These are phyloP conservation scores for Trogon surrucura DNA, from an alignment of 2,113 vertebrate genomes.

Conservation along the genomic window DNA sequence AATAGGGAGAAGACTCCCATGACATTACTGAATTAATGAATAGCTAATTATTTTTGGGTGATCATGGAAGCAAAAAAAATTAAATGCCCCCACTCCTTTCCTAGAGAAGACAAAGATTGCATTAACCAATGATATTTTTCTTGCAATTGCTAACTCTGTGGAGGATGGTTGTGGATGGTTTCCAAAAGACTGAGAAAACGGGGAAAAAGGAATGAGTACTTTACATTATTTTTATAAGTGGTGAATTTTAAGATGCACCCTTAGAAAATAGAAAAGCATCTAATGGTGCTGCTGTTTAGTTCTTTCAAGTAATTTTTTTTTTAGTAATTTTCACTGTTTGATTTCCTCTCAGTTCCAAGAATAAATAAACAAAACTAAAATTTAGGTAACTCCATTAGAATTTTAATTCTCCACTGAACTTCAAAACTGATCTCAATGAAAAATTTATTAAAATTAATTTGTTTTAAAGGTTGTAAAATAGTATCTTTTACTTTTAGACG, in stretches of 20 bases:
- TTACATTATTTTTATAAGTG: not conserved
- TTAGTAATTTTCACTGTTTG: not conserved
- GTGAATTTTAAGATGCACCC: not conserved
- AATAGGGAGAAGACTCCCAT: not conserved
- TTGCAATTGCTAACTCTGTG: not conserved
- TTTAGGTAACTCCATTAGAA: not conserved
- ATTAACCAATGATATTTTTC: not conserved
- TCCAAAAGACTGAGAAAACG: not conserved
- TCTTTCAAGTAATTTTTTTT: not conserved
- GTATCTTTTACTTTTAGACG: not conserved
- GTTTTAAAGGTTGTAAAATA: not conserved
- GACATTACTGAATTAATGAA: not conserved
- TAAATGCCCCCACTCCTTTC: not conserved
- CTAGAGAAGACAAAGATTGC: not conserved
- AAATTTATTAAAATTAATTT: not conserved
- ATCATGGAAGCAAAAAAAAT: not conserved
- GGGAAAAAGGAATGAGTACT: not conserved
- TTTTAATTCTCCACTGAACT: not conserved
- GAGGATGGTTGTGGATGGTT: not conserved
- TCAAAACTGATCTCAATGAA: not conserved
- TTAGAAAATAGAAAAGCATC: not conserved
- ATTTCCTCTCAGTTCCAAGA: not conserved
- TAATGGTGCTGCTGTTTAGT: not conserved
- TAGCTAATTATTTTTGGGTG: not conserved
- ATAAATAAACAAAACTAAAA: not conserved